Evolutionary conservation across 2,113 vertebrate species (phyloP), one percentile per base, ranked within the genome.

Genomic region (Agapornis roseicollis): DNA sequence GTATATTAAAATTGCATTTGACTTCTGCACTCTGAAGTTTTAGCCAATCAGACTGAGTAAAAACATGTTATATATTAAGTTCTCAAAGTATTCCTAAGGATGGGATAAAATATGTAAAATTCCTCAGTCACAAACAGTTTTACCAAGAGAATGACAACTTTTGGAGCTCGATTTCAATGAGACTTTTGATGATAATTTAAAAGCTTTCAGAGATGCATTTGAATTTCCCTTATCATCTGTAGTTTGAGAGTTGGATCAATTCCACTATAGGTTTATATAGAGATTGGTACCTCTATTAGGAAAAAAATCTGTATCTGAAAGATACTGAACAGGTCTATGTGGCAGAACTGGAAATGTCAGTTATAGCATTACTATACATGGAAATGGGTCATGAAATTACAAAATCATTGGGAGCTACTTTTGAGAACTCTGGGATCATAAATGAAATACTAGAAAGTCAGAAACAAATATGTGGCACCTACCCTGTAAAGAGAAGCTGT

Each of bases 381-480:
- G 31, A 89, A 58, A 64, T 2, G 5, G 20, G 53, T 47, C 25
- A 77, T 2, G 9, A 83, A 37, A 73, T 39, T 50, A 83, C 23
- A 72, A 72, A 88, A 68, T 24, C 6, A 52, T 39, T 33, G n/a
- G 25, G 35, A 69, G 61, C 13, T 66, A 52, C 24, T 73, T 55
- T 50, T 73, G 37, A 56, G 60, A 90, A 81, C 37, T 33, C 18
- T 22, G 37, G 5, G 7, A 8, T 6, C 42, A 31, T 22, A 78
- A 52, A n/a, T 3, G 5, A 56, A 68, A 72, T 13, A n/a, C 7
- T 3, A 44, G 17, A 68, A 68, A 29, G 33, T 19, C 8, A 58
- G 41, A 65, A 39, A 1, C 0, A 4, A 39, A 60, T 65, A 73
- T 1, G 31, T 0, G 0, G 4, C 11, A 41, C 12, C 27, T 24